These are phyloP conservation scores for Globia sparganii DNA, from an alignment of 2,888 invertebrate species.

Conservation along the genomic window DNA sequence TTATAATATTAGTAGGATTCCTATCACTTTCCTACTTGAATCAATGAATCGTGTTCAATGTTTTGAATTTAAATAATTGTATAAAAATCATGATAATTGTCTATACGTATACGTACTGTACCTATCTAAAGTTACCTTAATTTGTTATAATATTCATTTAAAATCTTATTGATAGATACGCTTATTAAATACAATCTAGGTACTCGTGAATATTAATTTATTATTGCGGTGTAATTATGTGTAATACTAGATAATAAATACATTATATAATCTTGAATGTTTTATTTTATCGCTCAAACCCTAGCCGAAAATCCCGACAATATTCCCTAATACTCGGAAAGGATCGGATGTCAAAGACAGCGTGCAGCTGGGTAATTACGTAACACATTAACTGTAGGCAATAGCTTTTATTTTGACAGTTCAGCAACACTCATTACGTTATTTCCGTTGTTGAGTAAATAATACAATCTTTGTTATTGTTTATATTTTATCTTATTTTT, in stretches of 20 bases:
- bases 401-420: not conserved
- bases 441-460: not conserved
- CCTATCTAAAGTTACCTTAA: not conserved
- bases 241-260: conserved; percentile 37
- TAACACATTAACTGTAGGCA: not conserved
- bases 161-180: not conserved
- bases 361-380: not conserved
- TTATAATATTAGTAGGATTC: no score
- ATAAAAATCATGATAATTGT: conserved; percentile 25
- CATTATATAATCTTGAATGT: not conserved
- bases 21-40: conserved; percentile 23
- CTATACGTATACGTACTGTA: conserved; percentile 4
- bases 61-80: conserved; percentile 17
- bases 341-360: no score
- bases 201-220: conserved; percentile 25
- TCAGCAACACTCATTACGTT: not conserved
- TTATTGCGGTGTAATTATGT: conserved; percentile 38
- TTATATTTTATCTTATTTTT: no score
- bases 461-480: no score
- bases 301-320: not conserved
- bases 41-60: conserved; percentile 32
- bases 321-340: not conserved
- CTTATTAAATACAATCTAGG: conserved; percentile 19
- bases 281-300: conserved; percentile 7
- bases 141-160: conserved; percentile 35